Conservation (phyloP, 2,797 vertebrate species). For the Paratrypauchen microcephalus region DNA sequence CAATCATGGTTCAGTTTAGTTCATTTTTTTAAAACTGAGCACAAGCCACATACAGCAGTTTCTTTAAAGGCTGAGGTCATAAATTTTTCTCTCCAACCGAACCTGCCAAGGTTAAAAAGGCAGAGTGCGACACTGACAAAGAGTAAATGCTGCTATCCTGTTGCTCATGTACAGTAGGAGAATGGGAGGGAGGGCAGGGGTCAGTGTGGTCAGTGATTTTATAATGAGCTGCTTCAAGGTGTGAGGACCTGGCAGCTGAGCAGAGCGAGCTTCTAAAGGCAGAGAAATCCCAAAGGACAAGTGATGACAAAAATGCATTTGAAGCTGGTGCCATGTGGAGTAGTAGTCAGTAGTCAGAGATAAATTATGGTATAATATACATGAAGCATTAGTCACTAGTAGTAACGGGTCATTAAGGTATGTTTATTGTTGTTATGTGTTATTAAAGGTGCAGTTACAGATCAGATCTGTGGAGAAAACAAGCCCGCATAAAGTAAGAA, state of each 20-base stretch:
- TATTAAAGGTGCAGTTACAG: neutral
- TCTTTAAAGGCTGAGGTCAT: neutral
- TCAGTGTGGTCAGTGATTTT: conserved; percentile 9
- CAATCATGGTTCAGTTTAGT: too few species aligned
- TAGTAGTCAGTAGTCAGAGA: too few species aligned
- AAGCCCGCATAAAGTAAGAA: neutral
- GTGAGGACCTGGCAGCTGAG: conserved; percentile 21
- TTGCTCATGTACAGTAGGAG: neutral
- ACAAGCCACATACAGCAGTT: neutral
- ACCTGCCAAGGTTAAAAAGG: neutral
- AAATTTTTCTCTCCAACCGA: neutral
- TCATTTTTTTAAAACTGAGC: too few species aligned
- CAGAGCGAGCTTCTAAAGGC: conserved; percentile 9
- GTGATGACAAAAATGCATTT: conserved; percentile 3
- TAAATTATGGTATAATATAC: too few species aligned
- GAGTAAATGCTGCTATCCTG: neutral
- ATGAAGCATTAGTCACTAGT: too few species aligned
- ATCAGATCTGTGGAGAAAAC: neutral
- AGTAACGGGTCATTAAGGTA: too few species aligned
- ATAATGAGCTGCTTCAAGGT: conserved; percentile 27
- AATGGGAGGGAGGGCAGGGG: neutral
- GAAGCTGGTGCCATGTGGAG: neutral
- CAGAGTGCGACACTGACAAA: neutral
- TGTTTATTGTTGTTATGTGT: too few species aligned
- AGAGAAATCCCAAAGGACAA: conserved; percentile 7